Percentiles rank a stretch among this genome's conserved stretches.
Conservation (phyloP, 2,888 invertebrate genomes). For the Furcula furcula region DNA sequence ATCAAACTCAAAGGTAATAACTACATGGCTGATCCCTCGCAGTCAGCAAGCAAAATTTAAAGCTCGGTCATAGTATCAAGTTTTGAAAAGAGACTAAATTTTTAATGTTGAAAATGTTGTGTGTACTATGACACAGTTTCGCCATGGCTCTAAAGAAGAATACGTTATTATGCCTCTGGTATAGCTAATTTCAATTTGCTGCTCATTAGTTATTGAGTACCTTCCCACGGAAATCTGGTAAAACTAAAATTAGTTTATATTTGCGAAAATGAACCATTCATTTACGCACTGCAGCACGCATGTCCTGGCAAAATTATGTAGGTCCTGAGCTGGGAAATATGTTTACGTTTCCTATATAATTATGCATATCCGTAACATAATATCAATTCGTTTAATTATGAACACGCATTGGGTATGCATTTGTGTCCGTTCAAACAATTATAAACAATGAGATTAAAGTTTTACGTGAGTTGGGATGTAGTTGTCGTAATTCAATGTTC, state of each 20-base stretch:
- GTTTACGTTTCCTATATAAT: constrained; percentile 26
- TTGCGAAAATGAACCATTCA: constrained; percentile 23
- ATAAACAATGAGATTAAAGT: constrained; percentile 18
- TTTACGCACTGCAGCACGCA: constrained; percentile 21
- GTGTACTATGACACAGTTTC: too few relatives aligned
- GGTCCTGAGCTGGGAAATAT: constrained; percentile 12
- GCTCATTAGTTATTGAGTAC: too few relatives aligned
- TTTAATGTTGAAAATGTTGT: too few relatives aligned
- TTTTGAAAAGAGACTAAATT: too few relatives aligned
- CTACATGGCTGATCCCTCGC: too few relatives aligned
- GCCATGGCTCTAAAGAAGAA: too few relatives aligned
- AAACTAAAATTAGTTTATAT: neutral
- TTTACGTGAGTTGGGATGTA: constrained; percentile 24
- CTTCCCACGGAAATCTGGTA: neutral
- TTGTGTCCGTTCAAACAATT: constrained; percentile 20
- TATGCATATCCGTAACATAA: constrained; percentile 19
- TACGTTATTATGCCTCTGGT: too few relatives aligned
- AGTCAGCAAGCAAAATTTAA: too few relatives aligned
- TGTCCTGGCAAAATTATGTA: constrained; percentile 31
- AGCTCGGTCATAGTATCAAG: too few relatives aligned
- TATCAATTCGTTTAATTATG: constrained; percentile 13
- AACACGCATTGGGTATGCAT: constrained; percentile 8
- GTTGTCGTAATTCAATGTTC: constrained; percentile 32
- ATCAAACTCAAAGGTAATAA: too few relatives aligned
- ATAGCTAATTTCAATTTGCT: too few relatives aligned